Percentiles rank a stretch among this genome's conserved stretches.
Conservation (phyloP, 2,888 invertebrate species). For the Mythimna ferrago region DNA sequence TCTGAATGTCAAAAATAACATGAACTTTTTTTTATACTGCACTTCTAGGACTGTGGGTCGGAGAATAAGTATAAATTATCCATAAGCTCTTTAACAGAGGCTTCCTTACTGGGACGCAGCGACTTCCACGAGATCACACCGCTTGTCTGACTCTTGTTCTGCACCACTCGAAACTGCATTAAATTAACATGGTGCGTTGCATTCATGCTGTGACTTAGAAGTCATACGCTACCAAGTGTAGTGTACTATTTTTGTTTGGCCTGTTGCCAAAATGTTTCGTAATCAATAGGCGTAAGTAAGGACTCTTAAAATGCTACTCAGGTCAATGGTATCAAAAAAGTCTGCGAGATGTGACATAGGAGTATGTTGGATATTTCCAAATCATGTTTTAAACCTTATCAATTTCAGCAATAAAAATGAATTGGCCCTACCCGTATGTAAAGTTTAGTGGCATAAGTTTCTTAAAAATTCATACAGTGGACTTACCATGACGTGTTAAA, state of each 20-base stretch:
- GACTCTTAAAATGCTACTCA: background rate
- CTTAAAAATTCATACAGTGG: background rate
- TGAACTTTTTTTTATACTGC: background rate
- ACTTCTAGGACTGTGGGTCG: background rate
- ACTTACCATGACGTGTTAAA: too few relatives aligned
- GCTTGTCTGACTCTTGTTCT: background rate
- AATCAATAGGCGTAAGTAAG: constrained; percentile 16
- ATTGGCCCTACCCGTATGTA: too few relatives aligned
- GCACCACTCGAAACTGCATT: background rate
- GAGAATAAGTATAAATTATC: too few relatives aligned
- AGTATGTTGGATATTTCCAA: background rate
- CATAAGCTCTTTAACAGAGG: too few relatives aligned
- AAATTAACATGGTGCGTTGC: background rate
- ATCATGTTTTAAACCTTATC: background rate
- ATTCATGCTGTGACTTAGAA: background rate
- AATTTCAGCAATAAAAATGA: too few relatives aligned
- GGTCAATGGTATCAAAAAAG: background rate
- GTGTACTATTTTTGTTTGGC: constrained; percentile 14
- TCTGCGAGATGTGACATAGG: too few relatives aligned
- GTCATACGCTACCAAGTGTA: background rate
- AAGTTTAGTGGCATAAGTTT: too few relatives aligned
- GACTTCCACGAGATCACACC: background rate
- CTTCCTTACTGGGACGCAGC: too few relatives aligned
- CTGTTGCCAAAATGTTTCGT: constrained; percentile 10
- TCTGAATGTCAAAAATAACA: background rate